These are phyloP conservation scores for Pelodiscus sinensis DNA, from an alignment of 2,113 vertebrate genomes.

Conservation along the genomic window DNA sequence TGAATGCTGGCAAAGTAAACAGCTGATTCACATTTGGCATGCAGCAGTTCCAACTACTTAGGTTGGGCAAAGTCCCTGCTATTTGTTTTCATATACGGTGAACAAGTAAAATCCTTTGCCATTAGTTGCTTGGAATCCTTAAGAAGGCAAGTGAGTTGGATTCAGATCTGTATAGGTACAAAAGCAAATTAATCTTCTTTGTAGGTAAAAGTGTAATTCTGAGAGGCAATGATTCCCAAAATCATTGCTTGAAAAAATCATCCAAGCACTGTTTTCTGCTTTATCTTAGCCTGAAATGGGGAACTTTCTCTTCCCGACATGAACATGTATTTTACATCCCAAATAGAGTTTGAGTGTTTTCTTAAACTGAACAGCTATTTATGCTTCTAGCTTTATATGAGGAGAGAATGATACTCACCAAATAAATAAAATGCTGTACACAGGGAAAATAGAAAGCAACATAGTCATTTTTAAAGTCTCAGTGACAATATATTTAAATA, in stretches of 20 bases:
- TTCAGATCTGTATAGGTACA: conserved; percentile 60
- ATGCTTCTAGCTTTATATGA: neutral
- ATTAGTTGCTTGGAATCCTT: conserved; percentile 72
- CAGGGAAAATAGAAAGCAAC: neutral
- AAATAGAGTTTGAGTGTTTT: conserved; percentile 22
- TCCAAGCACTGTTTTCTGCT: conserved; percentile 45
- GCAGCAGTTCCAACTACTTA: conserved; percentile 47
- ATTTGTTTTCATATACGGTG: conserved; percentile 70
- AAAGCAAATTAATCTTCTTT: conserved; percentile 63
- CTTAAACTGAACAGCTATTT: conserved; percentile 39
- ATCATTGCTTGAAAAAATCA: conserved; percentile 39
- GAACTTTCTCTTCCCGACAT: conserved; percentile 49
- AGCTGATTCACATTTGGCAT: conserved; percentile 36
- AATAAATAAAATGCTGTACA: conserved; percentile 6
- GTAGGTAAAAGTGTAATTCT: conserved; percentile 37
- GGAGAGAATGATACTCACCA: neutral
- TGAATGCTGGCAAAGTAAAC: conserved; percentile 44
- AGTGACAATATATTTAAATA: neutral
- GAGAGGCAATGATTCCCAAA: conserved; percentile 54
- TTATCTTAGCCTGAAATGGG: conserved; percentile 46
- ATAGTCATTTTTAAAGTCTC: neutral
- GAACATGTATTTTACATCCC: conserved; percentile 55
- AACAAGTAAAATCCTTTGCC: conserved; percentile 58
- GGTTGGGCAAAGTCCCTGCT: conserved; percentile 45
- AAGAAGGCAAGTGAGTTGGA: conserved; percentile 64